phyloP scores from a whole-genome alignment of 2,113 vertebrate species.

The Rhinoderma darwinii region DNA sequence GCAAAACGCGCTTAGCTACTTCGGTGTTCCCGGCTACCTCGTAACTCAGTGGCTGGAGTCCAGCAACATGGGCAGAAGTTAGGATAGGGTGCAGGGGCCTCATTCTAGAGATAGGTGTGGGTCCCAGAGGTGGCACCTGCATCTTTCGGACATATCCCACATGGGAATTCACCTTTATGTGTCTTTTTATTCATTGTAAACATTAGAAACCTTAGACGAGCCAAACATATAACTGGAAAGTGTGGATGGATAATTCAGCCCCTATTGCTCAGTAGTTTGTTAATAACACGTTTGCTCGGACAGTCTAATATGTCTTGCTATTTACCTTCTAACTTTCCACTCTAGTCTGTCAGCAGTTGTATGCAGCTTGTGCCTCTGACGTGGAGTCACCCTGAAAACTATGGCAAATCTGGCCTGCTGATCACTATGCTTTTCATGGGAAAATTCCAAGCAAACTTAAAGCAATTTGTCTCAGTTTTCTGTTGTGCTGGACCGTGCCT shows the following conservation, averaged over 20 bases:
- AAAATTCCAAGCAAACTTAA: constrained; percentile 47
- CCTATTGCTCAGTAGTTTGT: background rate
- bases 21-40: too few species aligned
- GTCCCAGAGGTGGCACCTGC: too few species aligned
- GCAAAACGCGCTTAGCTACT: too few species aligned
- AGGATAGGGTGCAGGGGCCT: too few species aligned
- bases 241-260: constrained; percentile 21
- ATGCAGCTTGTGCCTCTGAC: constrained; percentile 36
- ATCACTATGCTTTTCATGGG: constrained; percentile 45
- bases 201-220: background rate
- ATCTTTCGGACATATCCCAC: too few species aligned
- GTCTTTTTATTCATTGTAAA: background rate
- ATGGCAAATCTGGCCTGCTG: background rate
- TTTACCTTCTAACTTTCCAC: background rate
- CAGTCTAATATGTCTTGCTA: background rate
- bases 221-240: background rate
- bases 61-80: too few species aligned
- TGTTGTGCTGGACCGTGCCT: constrained; percentile 13
- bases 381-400: constrained; percentile 30
- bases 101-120: too few species aligned
- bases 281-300: constrained; percentile 27
- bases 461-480: constrained; percentile 49
- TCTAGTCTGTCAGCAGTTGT: constrained; percentile 29
- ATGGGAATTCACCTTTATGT: too few species aligned
- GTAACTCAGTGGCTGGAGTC: too few species aligned